Evolutionary conservation across 2,113 vertebrate genomes (phyloP).

Genomic region (Eidolon helvum): DNA sequence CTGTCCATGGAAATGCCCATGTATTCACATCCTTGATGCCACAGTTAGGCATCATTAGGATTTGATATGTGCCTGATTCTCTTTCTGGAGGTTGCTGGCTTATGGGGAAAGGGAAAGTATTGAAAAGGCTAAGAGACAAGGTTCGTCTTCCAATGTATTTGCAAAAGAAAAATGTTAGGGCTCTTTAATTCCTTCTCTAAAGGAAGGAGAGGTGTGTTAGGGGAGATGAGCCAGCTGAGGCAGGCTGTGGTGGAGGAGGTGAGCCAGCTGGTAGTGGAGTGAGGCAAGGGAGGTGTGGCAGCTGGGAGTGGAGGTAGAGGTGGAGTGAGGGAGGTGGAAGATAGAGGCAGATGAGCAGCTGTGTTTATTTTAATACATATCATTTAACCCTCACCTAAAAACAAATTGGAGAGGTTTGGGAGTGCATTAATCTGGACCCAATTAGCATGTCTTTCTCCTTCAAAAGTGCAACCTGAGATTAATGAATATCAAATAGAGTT

Average conservation of each 20-base stretch:
- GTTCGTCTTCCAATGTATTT: not conserved
- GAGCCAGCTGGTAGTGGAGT: constrained; percentile 46
- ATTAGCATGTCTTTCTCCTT: constrained; percentile 82
- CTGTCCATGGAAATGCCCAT: not conserved
- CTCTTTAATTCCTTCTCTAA: constrained; percentile 29
- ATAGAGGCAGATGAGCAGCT: constrained; percentile 74
- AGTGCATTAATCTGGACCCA: constrained; percentile 85
- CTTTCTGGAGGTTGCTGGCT: not conserved
- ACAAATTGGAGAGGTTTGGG: constrained; percentile 84
- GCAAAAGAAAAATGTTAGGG: not conserved
- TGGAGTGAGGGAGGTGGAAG: not conserved
- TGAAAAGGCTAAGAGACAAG: not conserved
- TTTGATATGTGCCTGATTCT: not conserved
- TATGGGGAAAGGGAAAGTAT: not conserved
- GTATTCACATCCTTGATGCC: not conserved
- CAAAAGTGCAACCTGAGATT: constrained; percentile 85
- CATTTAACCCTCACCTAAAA: constrained; percentile 82
- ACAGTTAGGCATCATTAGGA: not conserved
- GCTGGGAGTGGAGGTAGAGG: constrained; percentile 42
- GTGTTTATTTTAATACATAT: constrained; percentile 82
- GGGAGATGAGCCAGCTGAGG: constrained; percentile 55
- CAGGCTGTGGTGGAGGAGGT: not conserved
- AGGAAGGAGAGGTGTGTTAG: not conserved
- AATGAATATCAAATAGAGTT: constrained; percentile 85
- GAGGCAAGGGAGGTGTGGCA: not conserved